These are phyloP conservation scores for Stictonetta naevosa DNA, from an alignment of 2,113 vertebrate genomes.

Conservation along the genomic window DNA sequence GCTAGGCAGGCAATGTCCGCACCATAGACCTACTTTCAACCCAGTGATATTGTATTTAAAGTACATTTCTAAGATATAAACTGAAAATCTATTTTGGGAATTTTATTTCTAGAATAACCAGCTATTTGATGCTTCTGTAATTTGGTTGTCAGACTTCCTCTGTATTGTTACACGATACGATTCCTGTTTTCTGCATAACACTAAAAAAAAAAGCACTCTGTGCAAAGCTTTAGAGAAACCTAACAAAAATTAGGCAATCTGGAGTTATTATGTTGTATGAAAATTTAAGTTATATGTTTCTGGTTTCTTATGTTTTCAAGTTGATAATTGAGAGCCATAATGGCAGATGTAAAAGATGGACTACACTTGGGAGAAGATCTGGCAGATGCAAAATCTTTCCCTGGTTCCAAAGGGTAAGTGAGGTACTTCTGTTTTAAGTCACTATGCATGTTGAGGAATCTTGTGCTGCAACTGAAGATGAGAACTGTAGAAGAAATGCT, in stretches of 20 bases:
- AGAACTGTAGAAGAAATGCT: neutral
- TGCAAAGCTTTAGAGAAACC: neutral
- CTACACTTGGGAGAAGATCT: neutral
- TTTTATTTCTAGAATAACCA: neutral
- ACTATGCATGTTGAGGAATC: neutral
- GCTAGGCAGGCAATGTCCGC: neutral
- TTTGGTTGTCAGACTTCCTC: neutral
- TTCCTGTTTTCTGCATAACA: neutral
- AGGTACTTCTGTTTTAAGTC: neutral
- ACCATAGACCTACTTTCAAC: neutral
- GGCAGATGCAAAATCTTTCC: conserved; percentile 57
- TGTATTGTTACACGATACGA: neutral
- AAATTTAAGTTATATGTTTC: neutral
- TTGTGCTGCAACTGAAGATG: neutral
- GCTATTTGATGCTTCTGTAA: neutral
- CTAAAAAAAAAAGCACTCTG: neutral
- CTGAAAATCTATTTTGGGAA: neutral
- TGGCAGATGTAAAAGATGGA: conserved; percentile 62
- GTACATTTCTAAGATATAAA: neutral
- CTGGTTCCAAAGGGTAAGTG: conserved; percentile 69
- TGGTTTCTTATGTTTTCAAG: conserved; percentile 38
- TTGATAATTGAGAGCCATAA: neutral
- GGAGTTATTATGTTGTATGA: neutral
- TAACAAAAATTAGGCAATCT: neutral
- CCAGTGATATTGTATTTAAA: neutral